Conservation (phyloP, 2,888 invertebrate genomes). For the Lasioglossum morio region DNA sequence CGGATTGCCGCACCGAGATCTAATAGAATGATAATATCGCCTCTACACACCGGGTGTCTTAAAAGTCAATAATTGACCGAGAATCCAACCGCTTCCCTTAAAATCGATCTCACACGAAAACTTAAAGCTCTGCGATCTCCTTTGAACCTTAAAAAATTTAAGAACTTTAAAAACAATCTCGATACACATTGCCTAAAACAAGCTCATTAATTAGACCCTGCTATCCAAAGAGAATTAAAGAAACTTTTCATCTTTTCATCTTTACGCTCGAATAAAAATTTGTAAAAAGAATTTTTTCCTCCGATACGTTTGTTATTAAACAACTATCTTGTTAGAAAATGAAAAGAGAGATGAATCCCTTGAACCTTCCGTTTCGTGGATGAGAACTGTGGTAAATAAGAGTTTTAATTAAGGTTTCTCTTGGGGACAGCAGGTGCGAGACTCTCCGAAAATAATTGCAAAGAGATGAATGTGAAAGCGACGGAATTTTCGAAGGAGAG, state of each 20-base stretch:
- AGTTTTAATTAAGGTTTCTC: conserved; percentile 1
- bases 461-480: not conserved
- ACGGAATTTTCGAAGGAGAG: not conserved
- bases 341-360: not conserved
- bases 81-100: not conserved
- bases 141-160: no score
- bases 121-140: not conserved
- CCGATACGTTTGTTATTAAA: not conserved
- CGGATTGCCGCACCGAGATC: conserved; percentile 12
- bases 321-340: not conserved
- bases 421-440: not conserved
- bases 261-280: not conserved
- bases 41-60: not conserved
- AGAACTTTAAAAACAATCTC: no score
- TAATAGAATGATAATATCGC: not conserved
- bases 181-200: no score
- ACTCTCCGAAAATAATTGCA: not conserved
- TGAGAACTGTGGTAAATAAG: no score
- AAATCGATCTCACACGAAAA: not conserved
- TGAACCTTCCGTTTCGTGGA: not conserved
- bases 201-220: not conserved
- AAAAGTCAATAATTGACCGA: not conserved
- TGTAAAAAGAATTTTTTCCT: not conserved
- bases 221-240: not conserved
- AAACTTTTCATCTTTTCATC: not conserved